Evolutionary conservation across 2,113 vertebrate genomes (phyloP).

Genomic region (Chunga burmeisteri): DNA sequence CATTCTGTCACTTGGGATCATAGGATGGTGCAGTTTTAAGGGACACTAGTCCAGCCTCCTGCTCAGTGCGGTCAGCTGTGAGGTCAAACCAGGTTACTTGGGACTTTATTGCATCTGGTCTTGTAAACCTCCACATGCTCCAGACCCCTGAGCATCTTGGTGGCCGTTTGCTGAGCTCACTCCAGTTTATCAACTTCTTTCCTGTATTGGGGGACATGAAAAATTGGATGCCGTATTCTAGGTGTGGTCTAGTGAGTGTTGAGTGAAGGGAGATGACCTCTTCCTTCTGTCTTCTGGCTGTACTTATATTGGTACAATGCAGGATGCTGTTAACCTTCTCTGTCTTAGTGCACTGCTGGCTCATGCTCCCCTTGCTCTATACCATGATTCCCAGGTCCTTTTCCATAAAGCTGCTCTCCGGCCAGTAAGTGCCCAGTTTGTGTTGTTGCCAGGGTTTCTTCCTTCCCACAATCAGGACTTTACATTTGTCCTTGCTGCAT

Average conservation of each 20-base stretch:
- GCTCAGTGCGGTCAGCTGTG: background rate
- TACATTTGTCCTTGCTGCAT: background rate
- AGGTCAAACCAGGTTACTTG: background rate
- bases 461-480: fast-evolving
- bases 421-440: background rate
- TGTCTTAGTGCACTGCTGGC: background rate
- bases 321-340: background rate
- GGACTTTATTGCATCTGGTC: background rate
- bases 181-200: background rate
- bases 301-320: background rate
- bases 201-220: background rate
- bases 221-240: background rate
- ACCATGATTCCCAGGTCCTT: background rate
- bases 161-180: background rate
- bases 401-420: background rate
- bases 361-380: background rate
- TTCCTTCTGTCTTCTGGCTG: background rate
- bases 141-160: background rate
- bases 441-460: background rate
- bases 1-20: background rate
- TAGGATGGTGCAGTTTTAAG: background rate
- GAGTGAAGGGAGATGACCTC: background rate
- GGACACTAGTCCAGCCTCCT: background rate
- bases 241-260: background rate
- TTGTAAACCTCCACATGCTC: background rate